Evolutionary conservation across 2,888 invertebrate species (phyloP).

Genomic region (Xestoiulus laeticollis): DNA sequence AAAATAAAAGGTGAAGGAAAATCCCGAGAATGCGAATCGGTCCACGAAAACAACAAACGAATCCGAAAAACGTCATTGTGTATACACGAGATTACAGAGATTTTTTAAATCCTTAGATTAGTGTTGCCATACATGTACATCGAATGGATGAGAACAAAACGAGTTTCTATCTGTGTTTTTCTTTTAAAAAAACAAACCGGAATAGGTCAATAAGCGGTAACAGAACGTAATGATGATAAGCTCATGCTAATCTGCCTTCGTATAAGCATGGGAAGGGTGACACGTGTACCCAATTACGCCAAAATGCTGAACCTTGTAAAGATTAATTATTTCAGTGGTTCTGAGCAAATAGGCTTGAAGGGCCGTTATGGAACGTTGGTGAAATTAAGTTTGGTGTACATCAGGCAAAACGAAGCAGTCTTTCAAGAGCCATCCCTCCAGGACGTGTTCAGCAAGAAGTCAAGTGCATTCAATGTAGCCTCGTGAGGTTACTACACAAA

Average conservation of each 20-base stretch:
- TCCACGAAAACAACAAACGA: conserved; percentile 42
- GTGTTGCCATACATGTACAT: neutral
- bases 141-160: neutral
- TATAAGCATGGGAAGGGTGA: neutral
- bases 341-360: neutral
- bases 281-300: neutral
- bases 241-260: too few relatives aligned
- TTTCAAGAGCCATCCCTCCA: too few relatives aligned
- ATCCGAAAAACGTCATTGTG: conserved; percentile 32
- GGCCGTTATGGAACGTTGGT: too few relatives aligned
- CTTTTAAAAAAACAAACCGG: neutral
- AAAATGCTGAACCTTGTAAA: neutral
- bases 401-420: too few relatives aligned
- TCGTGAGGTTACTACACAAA: too few relatives aligned
- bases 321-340: neutral
- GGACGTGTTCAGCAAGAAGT: too few relatives aligned
- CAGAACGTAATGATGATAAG: neutral
- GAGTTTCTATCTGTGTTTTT: neutral
- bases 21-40: neutral
- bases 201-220: neutral
- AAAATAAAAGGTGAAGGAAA: conserved; percentile 9
- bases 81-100: neutral
- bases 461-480: too few relatives aligned
- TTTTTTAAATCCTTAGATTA: neutral
- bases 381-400: too few relatives aligned